Base-by-base conservation (phyloP, 2,113 vertebrate genomes). In the Neofelis nebulosa region DNA sequence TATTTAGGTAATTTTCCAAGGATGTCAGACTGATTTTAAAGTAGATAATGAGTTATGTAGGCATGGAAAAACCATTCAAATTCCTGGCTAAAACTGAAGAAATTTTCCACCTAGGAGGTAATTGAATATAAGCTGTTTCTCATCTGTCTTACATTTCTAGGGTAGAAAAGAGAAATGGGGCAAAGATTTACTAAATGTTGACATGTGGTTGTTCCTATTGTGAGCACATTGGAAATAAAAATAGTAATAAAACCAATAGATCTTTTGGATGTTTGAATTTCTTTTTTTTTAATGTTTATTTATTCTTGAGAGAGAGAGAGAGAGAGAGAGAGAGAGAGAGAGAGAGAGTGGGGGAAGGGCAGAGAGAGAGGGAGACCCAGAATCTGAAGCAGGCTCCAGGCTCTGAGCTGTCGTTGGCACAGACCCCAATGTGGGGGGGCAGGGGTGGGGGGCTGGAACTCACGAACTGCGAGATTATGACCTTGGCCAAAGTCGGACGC, bases 21-120 rank as follows among this genome's bases (percentile, higher is more conserved):
- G 13, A 78, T 73, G 5, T 94, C 80, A 90, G 33, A n/a, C 27
- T 69, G 55, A 84, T 92, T 96, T 92, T 94, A 88, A 96, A 93
- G 50, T 11, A 94, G n/a, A 57, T 33, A 63, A 84, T 71, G 38
- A 52, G 33, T 83, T 68, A 52, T 38, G 0, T 61, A 82, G 55
- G 65, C 12, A 15, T 89, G 16, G 23, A 63, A 91, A 90, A 50
- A 36, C 5, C 38, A 84, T 41, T 87, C 21, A 61, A 27, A 10
- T 95, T 93, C 65, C 52, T 95, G 76, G 36, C 38, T 45, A 27
- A 89, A 69, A 57, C 2, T 76, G 80, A 96, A 45, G 7, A 82
- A 86, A 52, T 71, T 89, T 78, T 65, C 21, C 11, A 80, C 50
- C 21, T 78, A 87, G 7, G 66, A 79, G 16, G 13, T 21, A 94